phyloP scores from a whole-genome alignment of 2,797 vertebrate species.

The Tapirus indicus region DNA sequence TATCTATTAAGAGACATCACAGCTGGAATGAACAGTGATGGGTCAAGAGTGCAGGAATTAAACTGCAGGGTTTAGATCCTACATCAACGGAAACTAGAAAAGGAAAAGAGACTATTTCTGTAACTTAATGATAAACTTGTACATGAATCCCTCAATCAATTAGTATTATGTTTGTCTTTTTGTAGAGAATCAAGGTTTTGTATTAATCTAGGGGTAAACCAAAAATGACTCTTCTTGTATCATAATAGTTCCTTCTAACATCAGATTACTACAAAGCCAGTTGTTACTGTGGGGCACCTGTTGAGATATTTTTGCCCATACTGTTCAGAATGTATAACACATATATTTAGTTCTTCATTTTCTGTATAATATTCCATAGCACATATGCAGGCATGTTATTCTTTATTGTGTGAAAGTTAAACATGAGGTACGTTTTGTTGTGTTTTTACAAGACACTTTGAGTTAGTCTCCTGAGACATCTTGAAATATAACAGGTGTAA shows the following conservation, averaged over 20 bases:
- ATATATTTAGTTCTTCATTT: not conserved
- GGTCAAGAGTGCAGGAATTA: constrained; percentile 88
- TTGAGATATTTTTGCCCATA: not conserved
- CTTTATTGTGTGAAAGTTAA: not conserved
- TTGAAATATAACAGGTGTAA: not conserved
- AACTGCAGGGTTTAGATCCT: constrained; percentile 92
- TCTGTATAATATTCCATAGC: not conserved
- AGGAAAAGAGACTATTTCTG: constrained; percentile 69
- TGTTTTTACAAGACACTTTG: not conserved
- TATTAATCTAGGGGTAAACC: not conserved
- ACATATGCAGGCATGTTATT: not conserved
- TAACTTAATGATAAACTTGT: not conserved
- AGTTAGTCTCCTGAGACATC: not conserved
- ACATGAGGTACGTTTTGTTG: not conserved
- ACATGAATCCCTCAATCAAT: not conserved
- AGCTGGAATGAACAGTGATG: constrained; percentile 93
- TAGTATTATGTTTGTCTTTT: not conserved
- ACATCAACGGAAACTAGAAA: constrained; percentile 90
- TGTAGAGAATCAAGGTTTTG: not conserved
- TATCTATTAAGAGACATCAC: constrained; percentile 89
- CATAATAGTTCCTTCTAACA: not conserved
- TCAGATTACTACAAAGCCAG: not conserved
- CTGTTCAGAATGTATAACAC: not conserved
- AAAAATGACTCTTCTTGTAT: not conserved
- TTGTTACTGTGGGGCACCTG: not conserved